These are phyloP conservation scores for Hoplodrina ambigua DNA, from an alignment of 2,888 invertebrate species.

Conservation along the genomic window DNA sequence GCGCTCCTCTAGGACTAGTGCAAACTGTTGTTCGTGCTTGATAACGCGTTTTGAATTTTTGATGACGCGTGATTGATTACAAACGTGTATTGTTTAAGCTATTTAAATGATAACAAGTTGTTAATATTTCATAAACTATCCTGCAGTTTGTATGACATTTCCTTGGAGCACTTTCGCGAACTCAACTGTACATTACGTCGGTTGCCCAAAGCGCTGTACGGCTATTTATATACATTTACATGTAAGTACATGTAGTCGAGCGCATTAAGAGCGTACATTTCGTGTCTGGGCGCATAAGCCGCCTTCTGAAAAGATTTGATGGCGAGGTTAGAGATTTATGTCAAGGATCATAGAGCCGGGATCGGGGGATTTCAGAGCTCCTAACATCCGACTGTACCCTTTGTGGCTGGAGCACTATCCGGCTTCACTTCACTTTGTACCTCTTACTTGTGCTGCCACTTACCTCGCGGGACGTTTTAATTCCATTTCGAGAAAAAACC, in stretches of 20 bases:
- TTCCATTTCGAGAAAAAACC: slow-evolving; percentile 85
- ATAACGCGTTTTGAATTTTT: slow-evolving; percentile 23
- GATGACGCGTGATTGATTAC: neutral
- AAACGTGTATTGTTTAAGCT: neutral
- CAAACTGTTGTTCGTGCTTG: slow-evolving; percentile 3
- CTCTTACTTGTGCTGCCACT: slow-evolving; percentile 86
- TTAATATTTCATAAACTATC: neutral
- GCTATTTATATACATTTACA: slow-evolving; percentile 61
- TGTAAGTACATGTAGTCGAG: slow-evolving; percentile 76
- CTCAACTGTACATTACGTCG: slow-evolving; percentile 33
- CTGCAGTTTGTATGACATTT: slow-evolving; percentile 17
- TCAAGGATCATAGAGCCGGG: slow-evolving; percentile 89
- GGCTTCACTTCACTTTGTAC: slow-evolving; percentile 88
- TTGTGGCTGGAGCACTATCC: slow-evolving; percentile 89
- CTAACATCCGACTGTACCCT: slow-evolving; percentile 89
- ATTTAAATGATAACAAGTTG: slow-evolving; percentile 14
- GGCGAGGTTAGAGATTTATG: slow-evolving; percentile 90
- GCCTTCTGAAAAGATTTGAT: slow-evolving; percentile 89
- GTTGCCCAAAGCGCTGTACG: slow-evolving; percentile 32
- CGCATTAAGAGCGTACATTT: slow-evolving; percentile 85
- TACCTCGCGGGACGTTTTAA: slow-evolving; percentile 88
- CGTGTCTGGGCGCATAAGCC: slow-evolving; percentile 86
- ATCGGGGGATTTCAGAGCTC: slow-evolving; percentile 88
- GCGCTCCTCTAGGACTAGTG: slow-evolving; percentile 27
- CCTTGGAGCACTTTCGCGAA: slow-evolving; percentile 14